Base-by-base conservation (phyloP, 2,888 invertebrate genomes). In the Alcis repandata region DNA sequence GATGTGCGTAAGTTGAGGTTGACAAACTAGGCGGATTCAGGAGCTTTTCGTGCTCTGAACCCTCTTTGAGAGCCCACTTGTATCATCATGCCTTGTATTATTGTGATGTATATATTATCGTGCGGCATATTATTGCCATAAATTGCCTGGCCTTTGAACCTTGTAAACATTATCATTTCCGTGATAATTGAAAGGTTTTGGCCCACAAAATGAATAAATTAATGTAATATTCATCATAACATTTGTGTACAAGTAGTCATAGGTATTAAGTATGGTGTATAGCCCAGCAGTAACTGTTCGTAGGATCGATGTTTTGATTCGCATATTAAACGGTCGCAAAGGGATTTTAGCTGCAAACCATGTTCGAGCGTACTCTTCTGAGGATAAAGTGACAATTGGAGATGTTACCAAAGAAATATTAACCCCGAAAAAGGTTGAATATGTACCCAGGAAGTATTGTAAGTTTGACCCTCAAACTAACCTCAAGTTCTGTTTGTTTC, bases 391-490 rank as follows among this genome's bases (percentile, higher is more conserved):
- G 51, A 95, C 95, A 40, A 97, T 97, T 75, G 97, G 96, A 73
- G 95, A 96, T 88, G 95, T 97, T 70, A 94, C 94, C 38, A 97
- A 96, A 84, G 93, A 94, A 41, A 78, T 94, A 11, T 79, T 79
- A 63, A 80, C 87, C 49, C 95, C 97, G 0, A 95, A 95, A 76
- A 94, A 95, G 82, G 95, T 95, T 2, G 97, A 98, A 92, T 95
- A 97, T 84, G 97, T 99, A n/a, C 98, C 99, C 9, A 91, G 94
- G 76, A 95, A 96, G 77, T 97, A 97, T 84, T 92, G 97, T 97
- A 94, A 96, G 96, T 95, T 58, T 67, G 59, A 45, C 9, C 11
- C 66, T 45, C 15, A 64, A 73, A 64, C 51, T 59, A 45, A 10
- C 11, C 66, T 45, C 11, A 64, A 72, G 65, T 48, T 63, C 67